These are phyloP conservation scores for Vanessa cardui DNA, from an alignment of 2,888 invertebrate species.

Conservation along the genomic window DNA sequence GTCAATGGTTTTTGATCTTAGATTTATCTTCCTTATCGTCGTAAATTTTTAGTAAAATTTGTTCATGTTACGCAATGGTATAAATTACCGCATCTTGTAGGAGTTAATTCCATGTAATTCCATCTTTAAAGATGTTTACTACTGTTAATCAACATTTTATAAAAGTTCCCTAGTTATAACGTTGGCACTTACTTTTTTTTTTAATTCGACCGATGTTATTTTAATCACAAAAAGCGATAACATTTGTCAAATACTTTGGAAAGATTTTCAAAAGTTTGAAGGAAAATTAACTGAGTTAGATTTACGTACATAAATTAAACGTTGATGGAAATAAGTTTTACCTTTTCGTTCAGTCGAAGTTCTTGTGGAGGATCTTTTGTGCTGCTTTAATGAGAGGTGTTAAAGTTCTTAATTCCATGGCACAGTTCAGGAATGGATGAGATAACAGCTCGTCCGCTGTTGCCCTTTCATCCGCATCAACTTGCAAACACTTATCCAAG, in stretches of 20 bases:
- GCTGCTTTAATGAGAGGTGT: conserved; percentile 96
- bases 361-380: conserved; percentile 90
- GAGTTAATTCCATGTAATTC: neutral
- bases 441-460: conserved; percentile 89
- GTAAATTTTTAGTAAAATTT: neutral
- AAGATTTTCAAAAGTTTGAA: neutral
- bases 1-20: neutral
- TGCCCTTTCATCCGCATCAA: conserved; percentile 90
- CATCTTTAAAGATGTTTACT: neutral
- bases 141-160: neutral
- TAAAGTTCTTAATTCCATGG: conserved; percentile 91
- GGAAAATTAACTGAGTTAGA: neutral
- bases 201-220: neutral
- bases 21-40: neutral
- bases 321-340: conserved; percentile 46
- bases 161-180: neutral
- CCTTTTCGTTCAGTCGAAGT: conserved; percentile 59
- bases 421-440: conserved; percentile 90
- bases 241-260: neutral
- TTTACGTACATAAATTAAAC: conserved; percentile 7
- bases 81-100: neutral
- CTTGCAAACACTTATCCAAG: conserved; percentile 93
- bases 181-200: conserved; percentile 6
- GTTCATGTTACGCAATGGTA: conserved; percentile 5
- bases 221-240: neutral